A percentile compares a stretch with the other conserved stretches of the same genome.
Conservation (phyloP, 2,797 vertebrate species). For the Neoniphon sammara region DNA sequence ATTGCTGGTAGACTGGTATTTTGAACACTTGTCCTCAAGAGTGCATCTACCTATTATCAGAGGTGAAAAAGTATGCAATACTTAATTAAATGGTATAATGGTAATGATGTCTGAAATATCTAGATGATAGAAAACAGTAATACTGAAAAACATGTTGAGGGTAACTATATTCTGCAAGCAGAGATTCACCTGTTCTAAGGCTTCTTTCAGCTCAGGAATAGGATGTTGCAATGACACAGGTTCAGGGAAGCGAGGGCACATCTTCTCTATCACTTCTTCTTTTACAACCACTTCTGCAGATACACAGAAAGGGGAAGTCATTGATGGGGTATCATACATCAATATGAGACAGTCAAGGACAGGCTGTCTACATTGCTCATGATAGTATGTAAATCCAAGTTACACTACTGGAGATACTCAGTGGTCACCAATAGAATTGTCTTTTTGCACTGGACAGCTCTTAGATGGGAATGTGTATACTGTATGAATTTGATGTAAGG, state of each 20-base stretch:
- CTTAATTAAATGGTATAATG: not conserved
- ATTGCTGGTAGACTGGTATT: constrained; percentile 83
- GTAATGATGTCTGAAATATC: not conserved
- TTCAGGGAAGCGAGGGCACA: constrained; percentile 91
- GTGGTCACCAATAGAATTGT: not conserved
- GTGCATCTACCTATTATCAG: constrained; percentile 81
- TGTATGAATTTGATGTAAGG: too few relatives aligned
- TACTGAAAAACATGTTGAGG: not conserved
- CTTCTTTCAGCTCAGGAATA: constrained; percentile 86
- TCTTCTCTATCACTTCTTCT: constrained; percentile 63
- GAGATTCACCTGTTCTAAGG: constrained; percentile 84
- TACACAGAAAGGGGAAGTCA: not conserved
- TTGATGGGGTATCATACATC: not conserved
- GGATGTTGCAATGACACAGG: constrained; percentile 89
- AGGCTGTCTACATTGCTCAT: not conserved
- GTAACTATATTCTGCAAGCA: too few relatives aligned
- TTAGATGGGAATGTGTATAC: not conserved
- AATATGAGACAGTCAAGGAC: constrained; percentile 5
- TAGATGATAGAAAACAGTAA: not conserved
- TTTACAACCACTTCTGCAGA: constrained; percentile 49
- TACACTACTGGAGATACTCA: not conserved
- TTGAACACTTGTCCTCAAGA: constrained; percentile 83
- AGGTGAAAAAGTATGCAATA: not conserved
- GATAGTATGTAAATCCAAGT: not conserved
- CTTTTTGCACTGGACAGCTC: not conserved